phyloP scores from a whole-genome alignment of 2,797 vertebrate species.

The Prionace glauca region DNA sequence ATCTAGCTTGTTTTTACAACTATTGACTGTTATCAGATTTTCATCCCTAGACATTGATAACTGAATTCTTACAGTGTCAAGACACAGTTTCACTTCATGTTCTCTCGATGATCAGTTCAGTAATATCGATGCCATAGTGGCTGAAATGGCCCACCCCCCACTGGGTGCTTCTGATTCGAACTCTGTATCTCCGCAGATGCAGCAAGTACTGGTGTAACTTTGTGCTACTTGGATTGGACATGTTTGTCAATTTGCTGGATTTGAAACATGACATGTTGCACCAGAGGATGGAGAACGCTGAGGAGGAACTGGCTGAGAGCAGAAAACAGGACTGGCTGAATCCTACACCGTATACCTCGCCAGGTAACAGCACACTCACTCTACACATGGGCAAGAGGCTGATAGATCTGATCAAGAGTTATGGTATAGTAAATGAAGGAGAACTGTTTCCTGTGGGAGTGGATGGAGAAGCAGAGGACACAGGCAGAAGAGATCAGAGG shows the following conservation, averaged over 20 bases:
- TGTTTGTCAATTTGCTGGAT: conserved; percentile 2
- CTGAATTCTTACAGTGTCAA: neutral
- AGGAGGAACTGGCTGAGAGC: neutral
- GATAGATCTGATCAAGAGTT: neutral
- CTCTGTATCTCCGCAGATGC: neutral
- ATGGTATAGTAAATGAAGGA: neutral
- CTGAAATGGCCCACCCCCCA: neutral
- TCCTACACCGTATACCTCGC: neutral
- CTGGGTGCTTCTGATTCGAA: neutral
- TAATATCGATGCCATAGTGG: neutral
- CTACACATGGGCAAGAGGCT: neutral
- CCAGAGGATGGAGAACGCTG: neutral
- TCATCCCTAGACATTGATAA: neutral
- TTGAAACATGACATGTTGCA: conserved; percentile 2
- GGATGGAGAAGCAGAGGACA: neutral
- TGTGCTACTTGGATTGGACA: conserved; percentile 25
- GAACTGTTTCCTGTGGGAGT: neutral
- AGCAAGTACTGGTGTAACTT: neutral
- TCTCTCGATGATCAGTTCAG: neutral
- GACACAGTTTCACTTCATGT: neutral
- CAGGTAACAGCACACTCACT: conserved; percentile 2
- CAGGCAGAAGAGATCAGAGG: neutral
- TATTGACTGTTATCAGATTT: neutral
- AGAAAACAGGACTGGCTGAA: conserved; percentile 25
- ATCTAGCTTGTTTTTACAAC: neutral